phyloP scores from a whole-genome alignment of 2,113 vertebrate species.

The Anser brachyrhynchus region DNA sequence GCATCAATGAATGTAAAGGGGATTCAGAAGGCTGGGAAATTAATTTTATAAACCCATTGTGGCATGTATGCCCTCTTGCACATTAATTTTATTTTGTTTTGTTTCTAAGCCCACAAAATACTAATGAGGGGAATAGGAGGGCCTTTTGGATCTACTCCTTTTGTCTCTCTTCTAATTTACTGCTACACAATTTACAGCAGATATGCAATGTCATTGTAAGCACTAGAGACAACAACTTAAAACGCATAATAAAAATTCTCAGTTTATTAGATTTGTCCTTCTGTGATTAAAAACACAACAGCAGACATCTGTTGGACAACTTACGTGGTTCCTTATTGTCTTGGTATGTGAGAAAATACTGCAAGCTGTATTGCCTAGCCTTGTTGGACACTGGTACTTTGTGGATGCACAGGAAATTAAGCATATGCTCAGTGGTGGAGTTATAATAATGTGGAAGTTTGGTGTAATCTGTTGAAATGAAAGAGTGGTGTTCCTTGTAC shows the following conservation, averaged over 20 bases:
- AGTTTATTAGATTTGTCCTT: constrained; percentile 13
- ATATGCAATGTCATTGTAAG: neutral
- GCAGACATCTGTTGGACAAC: constrained; percentile 62
- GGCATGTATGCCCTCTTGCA: neutral
- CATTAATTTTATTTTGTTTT: neutral
- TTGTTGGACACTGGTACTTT: neutral
- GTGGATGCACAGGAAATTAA: constrained; percentile 59
- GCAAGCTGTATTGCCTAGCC: neutral
- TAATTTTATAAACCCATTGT: constrained; percentile 71
- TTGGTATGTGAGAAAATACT: constrained; percentile 58
- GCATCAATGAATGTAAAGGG: constrained; percentile 67
- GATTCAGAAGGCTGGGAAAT: constrained; percentile 70
- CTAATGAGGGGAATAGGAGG: neutral
- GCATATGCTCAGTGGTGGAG: constrained; percentile 36
- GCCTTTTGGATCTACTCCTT: neutral
- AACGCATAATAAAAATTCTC: constrained; percentile 18
- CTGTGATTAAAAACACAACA: constrained; percentile 53
- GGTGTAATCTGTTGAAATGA: constrained; percentile 7
- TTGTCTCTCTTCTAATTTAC: neutral
- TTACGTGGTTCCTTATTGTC: constrained; percentile 19
- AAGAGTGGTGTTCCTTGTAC: neutral
- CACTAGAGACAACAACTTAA: constrained; percentile 6
- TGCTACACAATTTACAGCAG: neutral
- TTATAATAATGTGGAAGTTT: constrained; percentile 45
- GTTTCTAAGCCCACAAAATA: neutral